phyloP scores from a whole-genome alignment of 2,888 invertebrate species.

The Andrena hattorfiana region DNA sequence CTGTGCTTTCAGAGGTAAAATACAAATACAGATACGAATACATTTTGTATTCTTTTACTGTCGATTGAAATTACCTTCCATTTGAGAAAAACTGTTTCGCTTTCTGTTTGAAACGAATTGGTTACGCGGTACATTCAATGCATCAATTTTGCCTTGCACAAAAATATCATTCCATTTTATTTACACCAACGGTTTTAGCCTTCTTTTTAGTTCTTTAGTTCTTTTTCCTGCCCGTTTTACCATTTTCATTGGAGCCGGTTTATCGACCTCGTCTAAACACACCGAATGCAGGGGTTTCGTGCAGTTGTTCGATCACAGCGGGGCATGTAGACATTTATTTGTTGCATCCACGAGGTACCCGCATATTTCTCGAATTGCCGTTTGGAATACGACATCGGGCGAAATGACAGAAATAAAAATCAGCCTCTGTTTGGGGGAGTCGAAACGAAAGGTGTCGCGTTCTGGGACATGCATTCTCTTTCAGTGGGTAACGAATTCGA shows the following conservation, averaged over 20 bases:
- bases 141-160: too few species aligned
- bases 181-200: too few species aligned
- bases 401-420: slow-evolving; percentile 45
- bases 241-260: neutral
- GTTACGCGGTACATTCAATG: too few species aligned
- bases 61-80: too few species aligned
- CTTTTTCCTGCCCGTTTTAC: neutral
- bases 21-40: too few species aligned
- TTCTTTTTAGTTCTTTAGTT: too few species aligned
- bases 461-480: slow-evolving; percentile 9
- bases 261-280: neutral
- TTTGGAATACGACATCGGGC: slow-evolving; percentile 1
- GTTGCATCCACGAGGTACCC: neutral
- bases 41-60: too few species aligned
- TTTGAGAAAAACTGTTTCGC: too few species aligned
- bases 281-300: neutral
- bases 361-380: neutral
- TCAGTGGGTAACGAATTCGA: slow-evolving; percentile 42
- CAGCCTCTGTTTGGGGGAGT: slow-evolving; percentile 8
- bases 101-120: too few species aligned
- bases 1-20: too few species aligned
- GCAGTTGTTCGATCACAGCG: neutral
- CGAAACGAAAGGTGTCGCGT: slow-evolving; percentile 16
- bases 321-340: neutral
- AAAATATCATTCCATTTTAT: too few species aligned